These are phyloP conservation scores for Engystomops pustulosus DNA, from an alignment of 2,113 vertebrate species.

Conservation along the genomic window DNA sequence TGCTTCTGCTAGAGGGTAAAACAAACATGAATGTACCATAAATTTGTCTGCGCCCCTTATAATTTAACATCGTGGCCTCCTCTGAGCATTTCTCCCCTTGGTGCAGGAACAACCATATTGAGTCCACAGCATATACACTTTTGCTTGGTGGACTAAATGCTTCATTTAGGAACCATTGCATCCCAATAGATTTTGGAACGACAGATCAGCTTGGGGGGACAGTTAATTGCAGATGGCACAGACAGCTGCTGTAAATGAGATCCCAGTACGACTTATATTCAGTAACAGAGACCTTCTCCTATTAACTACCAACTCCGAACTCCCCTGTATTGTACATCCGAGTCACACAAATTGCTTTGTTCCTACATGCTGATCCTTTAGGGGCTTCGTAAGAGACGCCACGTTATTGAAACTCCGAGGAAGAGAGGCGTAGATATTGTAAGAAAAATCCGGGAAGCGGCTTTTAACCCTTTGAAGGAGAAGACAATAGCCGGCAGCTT, in stretches of 20 bases:
- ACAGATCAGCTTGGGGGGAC: conserved; percentile 57
- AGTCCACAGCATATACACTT: conserved; percentile 23
- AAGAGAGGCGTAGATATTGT: background rate
- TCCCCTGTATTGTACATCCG: conserved; percentile 35
- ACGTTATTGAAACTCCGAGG: conserved; percentile 49
- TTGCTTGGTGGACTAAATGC: conserved; percentile 36
- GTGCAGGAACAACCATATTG: conserved; percentile 20
- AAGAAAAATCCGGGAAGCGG: background rate
- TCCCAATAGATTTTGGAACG: conserved; percentile 45
- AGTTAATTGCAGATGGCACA: conserved; percentile 55
- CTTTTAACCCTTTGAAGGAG: conserved; percentile 13
- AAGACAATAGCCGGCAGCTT: background rate
- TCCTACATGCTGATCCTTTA: conserved; percentile 49
- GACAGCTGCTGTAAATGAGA: conserved; percentile 57
- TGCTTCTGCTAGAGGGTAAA: conserved; percentile 12
- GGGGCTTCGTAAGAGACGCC: conserved; percentile 40
- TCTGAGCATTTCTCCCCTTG: conserved; percentile 11
- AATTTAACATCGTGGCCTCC: background rate
- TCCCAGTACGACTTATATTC: conserved; percentile 54
- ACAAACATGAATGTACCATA: background rate
- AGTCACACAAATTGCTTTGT: conserved; percentile 56
- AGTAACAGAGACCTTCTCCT: conserved; percentile 53
- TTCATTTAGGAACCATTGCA: conserved; percentile 45
- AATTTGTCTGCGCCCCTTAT: background rate
- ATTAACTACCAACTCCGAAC: conserved; percentile 55